Conservation (phyloP, 2,797 vertebrate genomes). For the Amblyraja radiata region DNA sequence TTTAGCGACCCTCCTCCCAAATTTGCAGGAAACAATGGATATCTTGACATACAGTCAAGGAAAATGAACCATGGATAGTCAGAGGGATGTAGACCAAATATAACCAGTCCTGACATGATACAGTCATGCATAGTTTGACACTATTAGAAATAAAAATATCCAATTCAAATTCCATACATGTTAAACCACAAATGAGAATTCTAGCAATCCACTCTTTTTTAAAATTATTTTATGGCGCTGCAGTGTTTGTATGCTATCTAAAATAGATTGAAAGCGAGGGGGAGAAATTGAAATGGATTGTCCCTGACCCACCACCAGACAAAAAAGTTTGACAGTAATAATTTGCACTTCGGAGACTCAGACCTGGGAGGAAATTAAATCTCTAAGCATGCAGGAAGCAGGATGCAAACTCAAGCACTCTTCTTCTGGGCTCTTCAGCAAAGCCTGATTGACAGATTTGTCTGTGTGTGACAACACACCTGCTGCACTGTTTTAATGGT, state of each 20-base stretch:
- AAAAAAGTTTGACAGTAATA: constrained; percentile 22
- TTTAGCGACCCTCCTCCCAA: background rate
- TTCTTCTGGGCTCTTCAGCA: constrained; percentile 4
- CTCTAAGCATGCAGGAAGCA: constrained; percentile 36
- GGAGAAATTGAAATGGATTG: background rate
- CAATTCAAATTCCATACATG: background rate
- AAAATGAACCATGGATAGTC: constrained; percentile 4
- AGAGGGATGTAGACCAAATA: background rate
- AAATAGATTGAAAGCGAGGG: constrained; percentile 19
- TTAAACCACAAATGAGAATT: background rate
- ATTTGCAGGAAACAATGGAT: background rate
- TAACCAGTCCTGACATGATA: background rate
- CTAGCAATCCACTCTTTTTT: background rate
- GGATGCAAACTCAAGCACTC: constrained; percentile 31
- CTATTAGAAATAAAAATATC: background rate
- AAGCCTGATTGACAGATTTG: constrained; percentile 36
- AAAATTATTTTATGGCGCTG: background rate
- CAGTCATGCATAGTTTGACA: background rate
- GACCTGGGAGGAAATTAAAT: constrained; percentile 37
- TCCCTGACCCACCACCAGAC: background rate
- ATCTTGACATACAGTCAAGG: background rate
- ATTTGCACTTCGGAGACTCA: constrained; percentile 37
- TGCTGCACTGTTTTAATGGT: constrained; percentile 34
- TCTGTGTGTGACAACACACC: constrained; percentile 35
- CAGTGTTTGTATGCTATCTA: constrained; percentile 12